Evolutionary conservation across 2,888 invertebrate species (phyloP).

Genomic region (Prionchulus punctatus): DNA sequence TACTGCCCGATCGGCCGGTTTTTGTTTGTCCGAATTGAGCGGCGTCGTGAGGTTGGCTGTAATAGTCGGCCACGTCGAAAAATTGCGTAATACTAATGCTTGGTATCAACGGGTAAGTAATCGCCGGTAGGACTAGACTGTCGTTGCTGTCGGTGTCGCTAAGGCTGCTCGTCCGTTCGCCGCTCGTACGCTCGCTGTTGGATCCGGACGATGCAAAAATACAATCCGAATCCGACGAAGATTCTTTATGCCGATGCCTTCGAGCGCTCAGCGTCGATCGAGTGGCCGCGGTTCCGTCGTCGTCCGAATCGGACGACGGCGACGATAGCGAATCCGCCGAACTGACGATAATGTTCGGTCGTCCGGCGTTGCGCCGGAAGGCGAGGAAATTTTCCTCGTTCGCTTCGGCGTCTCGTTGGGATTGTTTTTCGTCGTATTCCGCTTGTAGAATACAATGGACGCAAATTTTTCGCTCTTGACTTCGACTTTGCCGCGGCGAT

Average conservation of each 20-base stretch:
- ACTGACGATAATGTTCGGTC: neutral
- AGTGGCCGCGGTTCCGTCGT: neutral
- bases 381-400: neutral
- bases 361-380: neutral
- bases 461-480: neutral
- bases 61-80: no score
- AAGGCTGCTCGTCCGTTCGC: neutral
- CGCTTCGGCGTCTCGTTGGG: neutral
- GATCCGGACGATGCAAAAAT: neutral
- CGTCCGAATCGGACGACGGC: neutral
- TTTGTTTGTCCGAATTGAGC: neutral
- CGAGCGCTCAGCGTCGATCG: neutral
- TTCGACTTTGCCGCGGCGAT: neutral
- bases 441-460: neutral
- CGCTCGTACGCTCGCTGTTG: neutral
- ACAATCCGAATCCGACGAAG: neutral
- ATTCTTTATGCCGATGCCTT: neutral
- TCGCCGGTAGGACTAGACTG: neutral
- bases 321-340: neutral
- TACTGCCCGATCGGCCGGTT: neutral
- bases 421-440: neutral
- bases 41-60: neutral
- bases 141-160: neutral
- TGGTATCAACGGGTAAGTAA: neutral
- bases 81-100: constrained; percentile 1